Evolutionary conservation across 1,140 invertebrate species (phyloP).

Genomic region (Danaus melanippus): DNA sequence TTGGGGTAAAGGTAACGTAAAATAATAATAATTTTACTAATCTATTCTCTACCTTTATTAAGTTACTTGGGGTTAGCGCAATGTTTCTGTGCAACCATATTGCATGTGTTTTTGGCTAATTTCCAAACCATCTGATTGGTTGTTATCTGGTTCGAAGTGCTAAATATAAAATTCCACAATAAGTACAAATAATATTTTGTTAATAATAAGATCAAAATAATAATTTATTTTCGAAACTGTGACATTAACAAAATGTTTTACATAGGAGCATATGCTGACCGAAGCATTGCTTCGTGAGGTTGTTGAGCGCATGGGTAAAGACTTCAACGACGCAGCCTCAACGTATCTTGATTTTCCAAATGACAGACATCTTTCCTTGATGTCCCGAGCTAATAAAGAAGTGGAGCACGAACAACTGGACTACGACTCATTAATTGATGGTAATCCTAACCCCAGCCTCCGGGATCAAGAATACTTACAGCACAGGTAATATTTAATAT

Average conservation of each 20-base stretch:
- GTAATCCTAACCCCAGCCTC: conserved; percentile 80
- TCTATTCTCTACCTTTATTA: no score
- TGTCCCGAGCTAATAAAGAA: conserved; percentile 70
- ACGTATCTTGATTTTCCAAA: conserved; percentile 77
- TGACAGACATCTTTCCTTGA: conserved; percentile 67
- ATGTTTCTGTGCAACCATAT: no score
- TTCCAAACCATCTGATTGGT: no score
- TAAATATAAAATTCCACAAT: no score
- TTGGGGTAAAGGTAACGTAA: conserved; percentile 55
- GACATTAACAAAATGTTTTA: conserved; percentile 4
- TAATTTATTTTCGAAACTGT: no score
- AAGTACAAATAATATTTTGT: no score
- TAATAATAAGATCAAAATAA: no score
- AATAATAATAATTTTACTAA: not conserved
- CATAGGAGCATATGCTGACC: conserved; percentile 68
- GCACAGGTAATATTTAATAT: conserved; percentile 74
- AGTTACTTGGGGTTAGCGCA: no score
- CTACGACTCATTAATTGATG: conserved; percentile 76
- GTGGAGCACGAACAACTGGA: conserved; percentile 75
- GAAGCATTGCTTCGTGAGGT: conserved; percentile 78
- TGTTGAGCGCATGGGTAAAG: conserved; percentile 80
- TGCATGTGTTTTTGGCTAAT: no score
- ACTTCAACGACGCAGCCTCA: conserved; percentile 75
- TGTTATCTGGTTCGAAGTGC: no score
- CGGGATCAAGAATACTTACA: conserved; percentile 92